These are phyloP conservation scores for Propithecus coquereli DNA, from an alignment of 2,113 vertebrate genomes.

Conservation along the genomic window DNA sequence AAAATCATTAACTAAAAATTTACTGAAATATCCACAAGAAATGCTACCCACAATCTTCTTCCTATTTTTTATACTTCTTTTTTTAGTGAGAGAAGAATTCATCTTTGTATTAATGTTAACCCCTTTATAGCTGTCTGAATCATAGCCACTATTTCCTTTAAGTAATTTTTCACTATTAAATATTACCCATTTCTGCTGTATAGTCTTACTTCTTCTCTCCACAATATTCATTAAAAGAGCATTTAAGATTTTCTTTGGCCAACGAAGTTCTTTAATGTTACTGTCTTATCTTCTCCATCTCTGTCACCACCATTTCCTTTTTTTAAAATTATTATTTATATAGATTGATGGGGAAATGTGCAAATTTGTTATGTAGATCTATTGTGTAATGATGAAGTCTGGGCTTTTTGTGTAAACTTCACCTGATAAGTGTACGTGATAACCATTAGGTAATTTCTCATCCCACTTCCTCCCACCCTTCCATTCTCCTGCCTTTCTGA, in stretches of 20 bases:
- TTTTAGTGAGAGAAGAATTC: not conserved
- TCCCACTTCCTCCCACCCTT: too few species aligned
- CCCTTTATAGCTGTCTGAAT: not conserved
- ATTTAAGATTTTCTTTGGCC: not conserved
- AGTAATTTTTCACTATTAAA: not conserved
- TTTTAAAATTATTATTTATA: too few species aligned
- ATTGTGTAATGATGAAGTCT: too few species aligned
- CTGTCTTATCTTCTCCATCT: not conserved
- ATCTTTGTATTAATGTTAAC: not conserved
- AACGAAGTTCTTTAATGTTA: not conserved
- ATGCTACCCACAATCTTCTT: not conserved
- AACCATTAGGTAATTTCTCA: too few species aligned
- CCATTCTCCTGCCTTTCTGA: too few species aligned
- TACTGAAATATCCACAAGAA: not conserved
- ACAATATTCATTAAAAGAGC: not conserved
- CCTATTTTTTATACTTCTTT: not conserved
- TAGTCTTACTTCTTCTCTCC: not conserved
- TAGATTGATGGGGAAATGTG: not conserved
- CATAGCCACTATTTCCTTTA: not conserved
- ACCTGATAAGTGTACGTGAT: too few species aligned
- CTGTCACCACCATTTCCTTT: not conserved
- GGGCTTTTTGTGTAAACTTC: too few species aligned
- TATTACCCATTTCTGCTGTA: not conserved
- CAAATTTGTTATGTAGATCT: too few species aligned
- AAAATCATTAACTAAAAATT: not conserved